A percentile compares a stretch with the other conserved stretches of the same genome.
Conservation (phyloP, 2,797 vertebrate species). For the Stomatorhinus walkeri region DNA sequence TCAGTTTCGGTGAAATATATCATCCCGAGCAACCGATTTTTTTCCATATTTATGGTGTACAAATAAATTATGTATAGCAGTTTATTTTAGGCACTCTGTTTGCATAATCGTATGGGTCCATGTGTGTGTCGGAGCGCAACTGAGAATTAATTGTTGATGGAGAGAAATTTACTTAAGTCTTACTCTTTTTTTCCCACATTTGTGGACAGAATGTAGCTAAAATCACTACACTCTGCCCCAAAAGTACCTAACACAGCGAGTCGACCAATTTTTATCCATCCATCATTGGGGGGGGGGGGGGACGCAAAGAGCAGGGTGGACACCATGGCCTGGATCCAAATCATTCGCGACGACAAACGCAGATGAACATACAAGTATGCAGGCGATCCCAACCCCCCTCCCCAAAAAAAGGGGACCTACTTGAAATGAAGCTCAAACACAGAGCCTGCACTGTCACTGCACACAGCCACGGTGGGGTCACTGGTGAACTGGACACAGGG, state of each 20-base stretch:
- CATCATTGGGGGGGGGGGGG: background rate
- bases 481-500: slow-evolving; percentile 17
- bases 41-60: background rate
- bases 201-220: background rate
- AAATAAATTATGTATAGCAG: background rate
- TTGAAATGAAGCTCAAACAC: slow-evolving; percentile 29
- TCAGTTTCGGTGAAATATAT: background rate
- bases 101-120: background rate
- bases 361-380: background rate
- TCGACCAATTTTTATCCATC: background rate
- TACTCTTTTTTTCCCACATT: background rate
- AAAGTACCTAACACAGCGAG: background rate
- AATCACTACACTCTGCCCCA: background rate
- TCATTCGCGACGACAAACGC: background rate
- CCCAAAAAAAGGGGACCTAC: background rate
- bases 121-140: background rate
- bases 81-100: background rate
- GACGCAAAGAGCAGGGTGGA: background rate
- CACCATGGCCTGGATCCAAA: background rate
- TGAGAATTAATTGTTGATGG: background rate
- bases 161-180: background rate
- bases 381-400: background rate
- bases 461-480: slow-evolving; percentile 25
- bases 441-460: slow-evolving; percentile 23
- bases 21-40: background rate